Percentiles rank a stretch among this genome's conserved stretches.
Conservation (phyloP, 2,797 vertebrate genomes). For the Astyanax mexicanus region DNA sequence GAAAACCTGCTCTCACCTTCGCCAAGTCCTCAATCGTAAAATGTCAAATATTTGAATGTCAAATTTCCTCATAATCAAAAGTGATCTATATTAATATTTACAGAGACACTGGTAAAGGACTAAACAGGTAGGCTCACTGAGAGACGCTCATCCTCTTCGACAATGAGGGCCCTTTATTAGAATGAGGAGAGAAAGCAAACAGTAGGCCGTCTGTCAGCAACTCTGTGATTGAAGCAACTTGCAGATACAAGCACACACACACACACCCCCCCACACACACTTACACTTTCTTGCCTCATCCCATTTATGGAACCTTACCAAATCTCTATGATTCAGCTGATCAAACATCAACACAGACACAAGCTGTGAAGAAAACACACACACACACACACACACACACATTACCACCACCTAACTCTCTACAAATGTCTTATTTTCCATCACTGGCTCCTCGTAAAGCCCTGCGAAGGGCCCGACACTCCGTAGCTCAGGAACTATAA, state of each 20-base stretch:
- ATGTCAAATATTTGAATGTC: constrained; percentile 29
- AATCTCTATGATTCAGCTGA: constrained; percentile 45
- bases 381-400: constrained; percentile 37
- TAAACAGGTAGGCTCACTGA: constrained; percentile 33
- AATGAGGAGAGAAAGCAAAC: constrained; percentile 55
- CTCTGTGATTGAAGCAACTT: constrained; percentile 40
- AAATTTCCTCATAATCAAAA: constrained; percentile 15
- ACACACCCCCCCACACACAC: too few species aligned
- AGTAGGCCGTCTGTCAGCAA: constrained; percentile 53
- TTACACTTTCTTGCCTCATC: constrained; percentile 37
- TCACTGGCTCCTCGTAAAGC: constrained; percentile 41
- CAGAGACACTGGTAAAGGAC: constrained; percentile 14
- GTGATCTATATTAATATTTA: constrained; percentile 14
- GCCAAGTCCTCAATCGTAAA: constrained; percentile 2
- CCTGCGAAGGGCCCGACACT: constrained; percentile 16
- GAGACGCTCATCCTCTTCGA: constrained; percentile 40
- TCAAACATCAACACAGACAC: constrained; percentile 43
- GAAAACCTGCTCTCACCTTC: constrained; percentile 17
- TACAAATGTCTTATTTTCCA: constrained; percentile 47
- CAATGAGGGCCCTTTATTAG: constrained; percentile 41
- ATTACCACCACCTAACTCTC: constrained; percentile 40
- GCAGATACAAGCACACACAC: constrained; percentile 9
- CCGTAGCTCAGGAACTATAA: constrained; percentile 41
- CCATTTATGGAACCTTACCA: constrained; percentile 37
- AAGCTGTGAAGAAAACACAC: constrained; percentile 31